Conservation (phyloP, 2,888 invertebrate genomes). For the Lithophane ornitopus region DNA sequence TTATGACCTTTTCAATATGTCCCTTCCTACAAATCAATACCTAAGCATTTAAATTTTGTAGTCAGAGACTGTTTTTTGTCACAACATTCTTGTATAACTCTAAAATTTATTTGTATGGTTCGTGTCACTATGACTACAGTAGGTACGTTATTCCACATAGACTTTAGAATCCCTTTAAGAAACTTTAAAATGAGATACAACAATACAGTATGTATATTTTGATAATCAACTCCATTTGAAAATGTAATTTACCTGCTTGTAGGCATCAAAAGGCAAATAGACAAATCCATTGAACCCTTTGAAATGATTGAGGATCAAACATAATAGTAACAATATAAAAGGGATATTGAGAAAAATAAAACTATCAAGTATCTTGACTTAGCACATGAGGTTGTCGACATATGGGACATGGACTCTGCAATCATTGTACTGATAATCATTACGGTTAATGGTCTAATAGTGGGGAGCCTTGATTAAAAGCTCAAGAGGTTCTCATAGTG, state of each 20-base stretch:
- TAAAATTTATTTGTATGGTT: not conserved
- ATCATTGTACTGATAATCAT: too few species aligned
- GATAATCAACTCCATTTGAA: not conserved
- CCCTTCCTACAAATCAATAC: not conserved
- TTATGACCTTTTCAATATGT: not conserved
- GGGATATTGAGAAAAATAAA: too few species aligned
- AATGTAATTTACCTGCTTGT: not conserved
- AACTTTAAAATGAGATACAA: not conserved
- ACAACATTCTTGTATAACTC: not conserved
- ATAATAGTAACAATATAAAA: not conserved
- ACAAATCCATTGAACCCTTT: not conserved
- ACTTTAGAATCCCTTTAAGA: not conserved
- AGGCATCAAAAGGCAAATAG: not conserved
- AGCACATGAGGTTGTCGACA: too few species aligned
- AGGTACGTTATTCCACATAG: not conserved
- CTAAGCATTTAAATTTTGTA: not conserved
- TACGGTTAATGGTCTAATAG: too few species aligned
- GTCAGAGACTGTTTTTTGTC: not conserved
- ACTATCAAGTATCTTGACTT: too few species aligned
- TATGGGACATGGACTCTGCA: too few species aligned
- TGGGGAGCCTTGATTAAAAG: too few species aligned
- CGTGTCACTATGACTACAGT: not conserved
- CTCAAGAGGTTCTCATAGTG: too few species aligned
- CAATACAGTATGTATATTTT: not conserved
- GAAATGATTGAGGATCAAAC: not conserved